A percentile compares a stretch with the other conserved stretches of the same genome.
Evolutionary conservation across 2,888 invertebrate species (phyloP).

Genomic region (Sphaeridia pumilis): DNA sequence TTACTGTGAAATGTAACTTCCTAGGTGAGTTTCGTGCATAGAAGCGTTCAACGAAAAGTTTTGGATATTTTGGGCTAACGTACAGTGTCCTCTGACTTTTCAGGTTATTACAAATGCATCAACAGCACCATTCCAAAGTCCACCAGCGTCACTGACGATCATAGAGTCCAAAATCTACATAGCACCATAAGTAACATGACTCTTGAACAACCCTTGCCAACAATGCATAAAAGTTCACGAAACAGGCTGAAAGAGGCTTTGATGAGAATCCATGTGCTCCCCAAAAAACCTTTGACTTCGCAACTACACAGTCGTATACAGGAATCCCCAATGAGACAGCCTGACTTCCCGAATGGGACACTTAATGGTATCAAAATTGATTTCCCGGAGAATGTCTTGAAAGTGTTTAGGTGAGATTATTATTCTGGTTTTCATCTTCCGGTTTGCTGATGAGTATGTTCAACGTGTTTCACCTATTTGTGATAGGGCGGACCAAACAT

Average conservation of each 20-base stretch:
- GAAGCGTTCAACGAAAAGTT: too few relatives aligned
- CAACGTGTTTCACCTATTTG: too few relatives aligned
- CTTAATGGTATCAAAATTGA: slow-evolving; percentile 48
- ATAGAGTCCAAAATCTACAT: neutral
- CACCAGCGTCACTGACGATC: neutral
- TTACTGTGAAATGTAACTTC: slow-evolving; percentile 93
- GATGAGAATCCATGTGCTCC: slow-evolving; percentile 78
- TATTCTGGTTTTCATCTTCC: too few relatives aligned
- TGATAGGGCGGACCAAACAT: slow-evolving; percentile 82
- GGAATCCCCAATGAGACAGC: neutral
- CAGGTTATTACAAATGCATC: slow-evolving; percentile 24
- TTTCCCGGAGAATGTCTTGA: slow-evolving; percentile 93
- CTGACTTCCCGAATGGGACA: neutral
- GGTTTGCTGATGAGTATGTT: too few relatives aligned
- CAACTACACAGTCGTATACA: neutral
- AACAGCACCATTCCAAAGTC: slow-evolving; percentile 16
- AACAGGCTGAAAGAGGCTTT: slow-evolving; percentile 52
- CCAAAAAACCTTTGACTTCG: slow-evolving; percentile 47
- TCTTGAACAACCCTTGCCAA: neutral
- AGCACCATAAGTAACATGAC: neutral
- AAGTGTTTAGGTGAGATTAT: slow-evolving; percentile 55
- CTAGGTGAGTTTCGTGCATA: too few relatives aligned
- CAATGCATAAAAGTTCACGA: neutral
- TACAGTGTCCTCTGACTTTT: too few relatives aligned
- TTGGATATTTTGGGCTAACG: too few relatives aligned